phyloP scores from a whole-genome alignment of 2,888 invertebrate genomes.

The Drosophila longiperda region DNA sequence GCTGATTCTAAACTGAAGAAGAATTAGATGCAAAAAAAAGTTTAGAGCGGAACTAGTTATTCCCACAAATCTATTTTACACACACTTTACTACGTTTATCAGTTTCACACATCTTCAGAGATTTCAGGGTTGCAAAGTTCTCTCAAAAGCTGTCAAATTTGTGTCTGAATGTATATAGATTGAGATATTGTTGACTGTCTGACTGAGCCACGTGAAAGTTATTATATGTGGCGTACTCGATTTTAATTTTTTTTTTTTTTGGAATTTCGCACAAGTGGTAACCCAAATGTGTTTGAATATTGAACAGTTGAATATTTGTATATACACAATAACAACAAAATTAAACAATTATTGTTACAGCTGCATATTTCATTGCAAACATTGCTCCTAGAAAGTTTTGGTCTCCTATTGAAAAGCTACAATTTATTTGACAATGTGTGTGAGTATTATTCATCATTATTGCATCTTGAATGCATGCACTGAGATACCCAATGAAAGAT shows the following conservation, averaged over 20 bases:
- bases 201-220: conserved; percentile 6
- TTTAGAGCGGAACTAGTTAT: background rate
- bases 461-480: background rate
- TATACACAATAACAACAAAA: conserved; percentile 27
- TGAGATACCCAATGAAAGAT: background rate
- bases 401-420: conserved; percentile 9
- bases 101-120: background rate
- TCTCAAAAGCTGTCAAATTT: background rate
- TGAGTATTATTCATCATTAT: background rate
- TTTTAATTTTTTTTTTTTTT: conserved; percentile 1
- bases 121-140: background rate
- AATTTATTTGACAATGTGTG: background rate
- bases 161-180: background rate
- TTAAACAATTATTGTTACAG: conserved; percentile 44
- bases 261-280: conserved; percentile 32
- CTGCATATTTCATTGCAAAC: conserved; percentile 38
- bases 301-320: conserved; percentile 37
- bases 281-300: conserved; percentile 35
- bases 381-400: conserved; percentile 8
- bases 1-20: background rate
- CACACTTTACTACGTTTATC: background rate
- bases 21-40: background rate
- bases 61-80: background rate
- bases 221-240: conserved; percentile 8
- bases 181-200: background rate